phyloP scores from a whole-genome alignment of 2,797 vertebrate genomes.

The Myiothlypis chrysogaster region DNA sequence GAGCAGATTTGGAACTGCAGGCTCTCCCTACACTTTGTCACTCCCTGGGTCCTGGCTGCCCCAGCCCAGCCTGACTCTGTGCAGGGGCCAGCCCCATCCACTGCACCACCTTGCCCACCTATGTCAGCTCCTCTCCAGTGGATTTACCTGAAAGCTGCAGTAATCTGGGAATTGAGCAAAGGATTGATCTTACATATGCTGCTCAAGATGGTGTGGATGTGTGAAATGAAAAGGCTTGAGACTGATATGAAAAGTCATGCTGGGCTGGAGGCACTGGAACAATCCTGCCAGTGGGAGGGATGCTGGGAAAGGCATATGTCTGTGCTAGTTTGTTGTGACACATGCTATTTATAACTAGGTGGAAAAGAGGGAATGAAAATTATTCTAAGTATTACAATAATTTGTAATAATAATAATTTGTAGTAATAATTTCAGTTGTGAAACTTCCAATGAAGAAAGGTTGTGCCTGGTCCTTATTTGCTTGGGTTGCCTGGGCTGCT shows the following conservation, averaged over 20 bases:
- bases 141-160: neutral
- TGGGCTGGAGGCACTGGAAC: neutral
- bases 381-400: neutral
- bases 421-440: neutral
- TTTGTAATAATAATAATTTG: neutral
- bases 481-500: neutral
- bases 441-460: neutral
- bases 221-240: neutral
- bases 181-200: neutral
- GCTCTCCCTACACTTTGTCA: neutral
- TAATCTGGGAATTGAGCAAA: neutral
- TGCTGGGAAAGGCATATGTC: neutral
- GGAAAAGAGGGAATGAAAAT: neutral
- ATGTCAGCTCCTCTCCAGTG: neutral
- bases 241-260: neutral
- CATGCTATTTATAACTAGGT: neutral
- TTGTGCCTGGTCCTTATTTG: neutral
- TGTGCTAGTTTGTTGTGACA: neutral
- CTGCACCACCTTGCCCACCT: neutral
- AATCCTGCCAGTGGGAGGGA: neutral
- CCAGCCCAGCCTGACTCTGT: neutral
- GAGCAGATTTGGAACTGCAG: neutral
- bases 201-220: neutral
- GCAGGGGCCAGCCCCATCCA: neutral
- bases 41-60: neutral